Conservation (phyloP, 2,888 invertebrate genomes). For the Peribatodes rhomboidaria region DNA sequence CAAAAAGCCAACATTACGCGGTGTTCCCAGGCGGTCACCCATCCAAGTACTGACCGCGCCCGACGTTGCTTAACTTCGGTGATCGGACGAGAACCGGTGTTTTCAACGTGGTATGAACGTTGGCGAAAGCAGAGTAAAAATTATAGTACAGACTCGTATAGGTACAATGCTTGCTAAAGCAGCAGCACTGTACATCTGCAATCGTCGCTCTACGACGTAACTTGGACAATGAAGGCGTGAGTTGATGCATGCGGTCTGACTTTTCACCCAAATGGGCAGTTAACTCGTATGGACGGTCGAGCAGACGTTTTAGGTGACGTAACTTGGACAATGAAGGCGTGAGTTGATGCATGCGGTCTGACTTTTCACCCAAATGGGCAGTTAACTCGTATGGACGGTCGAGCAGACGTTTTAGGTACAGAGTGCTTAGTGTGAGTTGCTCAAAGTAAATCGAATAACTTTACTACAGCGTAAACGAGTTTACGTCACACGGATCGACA, state of each 20-base stretch:
- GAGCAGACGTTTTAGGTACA: too few relatives aligned
- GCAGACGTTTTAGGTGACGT: too few relatives aligned
- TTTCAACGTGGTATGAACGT: conserved; percentile 20
- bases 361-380: conserved; percentile 23
- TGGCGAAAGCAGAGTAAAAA: not conserved
- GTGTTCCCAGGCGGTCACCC: conserved; percentile 79
- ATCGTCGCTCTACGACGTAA: conserved; percentile 54
- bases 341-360: conserved; percentile 65
- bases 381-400: too few relatives aligned
- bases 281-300: too few relatives aligned
- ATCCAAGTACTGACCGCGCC: conserved; percentile 79
- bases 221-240: conserved; percentile 50
- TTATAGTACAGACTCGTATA: too few relatives aligned
- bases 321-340: conserved; percentile 49
- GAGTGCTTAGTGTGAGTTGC: too few relatives aligned
- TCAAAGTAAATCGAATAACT: too few relatives aligned
- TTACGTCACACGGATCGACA: too few relatives aligned
- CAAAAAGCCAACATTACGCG: conserved; percentile 59
- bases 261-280: conserved; percentile 22
- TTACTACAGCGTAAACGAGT: too few relatives aligned
- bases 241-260: conserved; percentile 63
- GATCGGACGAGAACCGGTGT: conserved; percentile 21
- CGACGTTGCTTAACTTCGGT: conserved; percentile 78
- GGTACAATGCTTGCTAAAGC: conserved; percentile 1
- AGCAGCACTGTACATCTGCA: conserved; percentile 39